Base-by-base conservation (phyloP, 2,888 invertebrate species). In the Sturmia bella region DNA sequence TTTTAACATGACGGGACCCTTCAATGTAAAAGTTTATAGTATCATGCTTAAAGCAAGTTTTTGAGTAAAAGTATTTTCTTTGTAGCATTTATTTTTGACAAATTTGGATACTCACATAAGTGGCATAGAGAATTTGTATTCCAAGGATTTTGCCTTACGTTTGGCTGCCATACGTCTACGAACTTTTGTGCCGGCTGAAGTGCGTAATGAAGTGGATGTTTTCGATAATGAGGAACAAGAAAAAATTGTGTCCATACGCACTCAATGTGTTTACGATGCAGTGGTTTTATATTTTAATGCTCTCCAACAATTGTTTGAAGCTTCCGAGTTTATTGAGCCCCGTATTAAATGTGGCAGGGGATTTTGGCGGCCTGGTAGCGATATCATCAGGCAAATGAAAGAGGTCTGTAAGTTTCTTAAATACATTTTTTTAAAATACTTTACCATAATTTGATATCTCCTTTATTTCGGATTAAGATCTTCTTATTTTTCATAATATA, bases 221-320 rank as follows among this genome's bases (percentile, higher is more conserved):
- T 89, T 89, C 27, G 85, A 85, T 6, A 57, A 84, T 0, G 84
- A 80, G 3, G 77, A 81, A 12, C 81, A 84, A 9, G 83, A 86
- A 9, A 82, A 73, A 85, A 86, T 89, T 37, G 15, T 54, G 2
- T 83, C 86, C 0, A 13, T 88, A 24, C 79, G 41, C n/a, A 66
- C 83, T 1, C 88, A 89, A 66, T 80, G 98, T 83, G 96, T 98
- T 93, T 98, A 97, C 90, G 98, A 99, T 90, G 97, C 98, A 0
- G 97, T 98, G 64, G 95, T 96, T 89, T 93, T 98, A 83, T 97
- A 97, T 90, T 96, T 97, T 68, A 96, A 96, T 91, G 98, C 97
- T 9, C 92, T 98, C 0, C 95, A 83, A 0, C 83, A 84, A 45
- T 43, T 88, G 7, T 84, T 86, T 24, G 79, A 85, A 15, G 15